Base-by-base conservation (phyloP, 92 coral and sea anemone species). In the Bergia sp. region DNA sequence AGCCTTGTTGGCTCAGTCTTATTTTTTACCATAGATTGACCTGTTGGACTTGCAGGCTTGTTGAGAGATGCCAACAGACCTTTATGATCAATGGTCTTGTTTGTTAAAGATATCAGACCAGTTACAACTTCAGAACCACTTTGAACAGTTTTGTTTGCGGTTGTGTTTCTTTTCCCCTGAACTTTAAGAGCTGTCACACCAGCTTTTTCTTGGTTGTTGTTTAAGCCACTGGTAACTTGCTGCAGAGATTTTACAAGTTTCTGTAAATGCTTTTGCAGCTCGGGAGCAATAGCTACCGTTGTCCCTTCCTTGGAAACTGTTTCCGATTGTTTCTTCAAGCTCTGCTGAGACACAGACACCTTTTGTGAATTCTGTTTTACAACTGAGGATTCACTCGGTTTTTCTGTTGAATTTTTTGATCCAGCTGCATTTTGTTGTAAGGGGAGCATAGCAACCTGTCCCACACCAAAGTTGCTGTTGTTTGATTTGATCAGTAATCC, bases 171-270 rank as follows among this genome's bases (percentile, higher is more conserved):
- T 20, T 18, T 71, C 1, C 23, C 57, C 77, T 84, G 29, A 11
- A 69, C 1, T 45, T 84, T 79, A 36, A 84, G 53, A n/a, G 5
- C n/a, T 61, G 3, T 36, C 73, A 39, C 13, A 81, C 74, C 67
- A 69, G 37, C 0, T 71, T 72, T 74, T 29, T 36, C 74, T 66
- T 44, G 20, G 29, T 36, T 45, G 38, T 10, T 47, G 20, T 45
- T 69, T 71, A 23, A 69, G 39, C 29, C 61, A 49, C 40, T 73
- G 5, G 53, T 47, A 47, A 47, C 42, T 45, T 36, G 69, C 45
- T 84, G 78, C 45, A 84, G n/a, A 71, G 74, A 45, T 13, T 47
- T 72, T 49, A 71, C 78, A 69, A 84, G 79, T n/a, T 84, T 74
- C 72, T 71, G n/a, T 71, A 84, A 45, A 45, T 72, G 71, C 20